phyloP scores from a whole-genome alignment of 92 coral and sea anemone genomes.

The Phymanthus crucifer region DNA sequence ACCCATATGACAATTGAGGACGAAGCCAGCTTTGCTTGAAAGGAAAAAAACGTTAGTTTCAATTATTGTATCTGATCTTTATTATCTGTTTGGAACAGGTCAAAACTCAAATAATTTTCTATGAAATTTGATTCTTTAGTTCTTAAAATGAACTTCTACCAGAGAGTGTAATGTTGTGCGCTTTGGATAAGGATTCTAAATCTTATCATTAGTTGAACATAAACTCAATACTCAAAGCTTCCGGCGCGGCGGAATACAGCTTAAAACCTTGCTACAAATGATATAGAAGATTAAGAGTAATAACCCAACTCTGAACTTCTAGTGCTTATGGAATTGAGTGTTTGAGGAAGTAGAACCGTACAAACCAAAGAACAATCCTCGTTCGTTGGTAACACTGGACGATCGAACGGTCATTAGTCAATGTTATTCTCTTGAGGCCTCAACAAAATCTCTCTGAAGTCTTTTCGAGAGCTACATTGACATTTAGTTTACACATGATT shows the following conservation, averaged over 20 bases:
- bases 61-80: background rate
- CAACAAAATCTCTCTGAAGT: background rate
- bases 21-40: conserved; percentile 73
- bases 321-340: background rate
- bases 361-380: background rate
- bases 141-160: background rate
- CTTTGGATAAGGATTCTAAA: background rate
- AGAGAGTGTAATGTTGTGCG: background rate
- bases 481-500: conserved; percentile 10
- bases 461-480: background rate
- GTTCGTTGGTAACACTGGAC: background rate
- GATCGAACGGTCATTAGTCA: conserved; percentile 9
- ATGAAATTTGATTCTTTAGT: no score
- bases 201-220: conserved; percentile 9
- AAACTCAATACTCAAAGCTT: conserved; percentile 5
- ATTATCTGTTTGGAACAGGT: conserved; percentile 14
- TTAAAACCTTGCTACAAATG: background rate
- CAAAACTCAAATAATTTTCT: background rate
- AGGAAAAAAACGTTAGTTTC: conserved; percentile 3
- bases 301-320: background rate
- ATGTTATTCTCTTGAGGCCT: background rate
- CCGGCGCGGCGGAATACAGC: conserved; percentile 1
- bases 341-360: background rate
- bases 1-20: conserved; percentile 73
- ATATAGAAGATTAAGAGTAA: background rate